phyloP scores from a whole-genome alignment of 2,888 invertebrate genomes.

The Lochmaea crataegi region DNA sequence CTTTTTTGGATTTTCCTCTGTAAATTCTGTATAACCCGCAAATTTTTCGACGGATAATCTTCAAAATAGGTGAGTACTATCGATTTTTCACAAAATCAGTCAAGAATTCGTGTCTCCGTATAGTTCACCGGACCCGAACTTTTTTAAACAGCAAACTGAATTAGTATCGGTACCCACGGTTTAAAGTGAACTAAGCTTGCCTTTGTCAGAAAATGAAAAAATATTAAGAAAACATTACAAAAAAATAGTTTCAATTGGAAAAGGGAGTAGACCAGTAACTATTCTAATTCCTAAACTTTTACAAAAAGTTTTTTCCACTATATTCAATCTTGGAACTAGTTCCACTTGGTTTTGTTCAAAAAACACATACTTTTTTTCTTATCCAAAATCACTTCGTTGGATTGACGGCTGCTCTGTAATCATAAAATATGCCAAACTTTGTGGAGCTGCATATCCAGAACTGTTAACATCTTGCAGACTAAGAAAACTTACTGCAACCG shows the following conservation, averaged over 20 bases:
- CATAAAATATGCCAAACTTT: slow-evolving; percentile 44
- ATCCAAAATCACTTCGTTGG: slow-evolving; percentile 33
- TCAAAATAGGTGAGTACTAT: too few relatives aligned
- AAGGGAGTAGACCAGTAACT: slow-evolving; percentile 42
- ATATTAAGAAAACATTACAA: slow-evolving; percentile 43
- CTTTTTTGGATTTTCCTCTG: too few relatives aligned
- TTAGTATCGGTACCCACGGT: too few relatives aligned
- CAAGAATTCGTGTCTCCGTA: too few relatives aligned
- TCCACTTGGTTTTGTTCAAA: too few relatives aligned
- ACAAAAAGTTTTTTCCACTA: slow-evolving; percentile 26
- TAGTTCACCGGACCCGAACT: too few relatives aligned
- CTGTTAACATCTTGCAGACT: slow-evolving; percentile 46
- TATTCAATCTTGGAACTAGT: too few relatives aligned
- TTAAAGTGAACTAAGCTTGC: too few relatives aligned
- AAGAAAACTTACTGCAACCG: slow-evolving; percentile 50
- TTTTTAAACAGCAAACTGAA: slow-evolving; percentile 32
- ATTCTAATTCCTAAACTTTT: slow-evolving; percentile 32
- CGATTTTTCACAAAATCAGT: too few relatives aligned
- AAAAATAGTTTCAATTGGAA: slow-evolving; percentile 41
- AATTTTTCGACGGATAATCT: too few relatives aligned
- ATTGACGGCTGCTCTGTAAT: slow-evolving; percentile 45
- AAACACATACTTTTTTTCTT: too few relatives aligned
- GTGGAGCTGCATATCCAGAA: slow-evolving; percentile 45
- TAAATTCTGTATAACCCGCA: too few relatives aligned
- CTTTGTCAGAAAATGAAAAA: slow-evolving; percentile 45